phyloP scores from a whole-genome alignment of 2,888 invertebrate species.

The Nomada flava region DNA sequence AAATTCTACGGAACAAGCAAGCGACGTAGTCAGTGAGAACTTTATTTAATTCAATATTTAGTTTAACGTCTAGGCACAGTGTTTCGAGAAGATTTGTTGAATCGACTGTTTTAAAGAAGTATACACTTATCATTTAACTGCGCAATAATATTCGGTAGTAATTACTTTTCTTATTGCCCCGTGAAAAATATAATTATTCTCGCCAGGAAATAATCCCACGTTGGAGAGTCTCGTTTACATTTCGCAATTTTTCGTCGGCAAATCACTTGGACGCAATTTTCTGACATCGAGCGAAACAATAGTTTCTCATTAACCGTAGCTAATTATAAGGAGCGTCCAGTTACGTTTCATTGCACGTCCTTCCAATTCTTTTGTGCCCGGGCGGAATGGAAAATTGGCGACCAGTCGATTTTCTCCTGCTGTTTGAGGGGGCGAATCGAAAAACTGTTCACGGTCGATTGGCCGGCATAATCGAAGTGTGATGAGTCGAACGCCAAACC shows the following conservation, averaged over 20 bases:
- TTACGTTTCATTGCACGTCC: slow-evolving; percentile 42
- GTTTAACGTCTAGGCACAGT: too few relatives aligned
- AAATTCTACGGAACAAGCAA: too few relatives aligned
- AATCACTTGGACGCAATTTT: slow-evolving; percentile 1
- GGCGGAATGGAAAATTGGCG: slow-evolving; percentile 6
- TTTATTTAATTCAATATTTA: too few relatives aligned
- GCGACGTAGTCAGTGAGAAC: too few relatives aligned
- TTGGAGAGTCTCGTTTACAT: background rate
- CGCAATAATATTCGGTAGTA: too few relatives aligned
- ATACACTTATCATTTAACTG: too few relatives aligned
- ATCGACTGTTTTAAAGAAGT: too few relatives aligned
- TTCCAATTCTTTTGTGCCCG: slow-evolving; percentile 8
- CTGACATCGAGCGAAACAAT: slow-evolving; percentile 10
- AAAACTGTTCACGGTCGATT: slow-evolving; percentile 67
- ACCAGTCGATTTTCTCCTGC: slow-evolving; percentile 40
- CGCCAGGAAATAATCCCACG: background rate
- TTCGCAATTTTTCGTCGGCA: slow-evolving; percentile 1
- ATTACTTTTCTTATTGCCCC: too few relatives aligned
- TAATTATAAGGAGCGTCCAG: slow-evolving; percentile 30
- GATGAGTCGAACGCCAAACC: slow-evolving; percentile 35
- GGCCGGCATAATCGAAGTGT: slow-evolving; percentile 56
- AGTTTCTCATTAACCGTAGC: slow-evolving; percentile 27
- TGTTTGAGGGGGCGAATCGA: slow-evolving; percentile 29
- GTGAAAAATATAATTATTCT: background rate
- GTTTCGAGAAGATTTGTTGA: too few relatives aligned